Conservation (phyloP, 2,113 vertebrate genomes). For the Hyla sarda region DNA sequence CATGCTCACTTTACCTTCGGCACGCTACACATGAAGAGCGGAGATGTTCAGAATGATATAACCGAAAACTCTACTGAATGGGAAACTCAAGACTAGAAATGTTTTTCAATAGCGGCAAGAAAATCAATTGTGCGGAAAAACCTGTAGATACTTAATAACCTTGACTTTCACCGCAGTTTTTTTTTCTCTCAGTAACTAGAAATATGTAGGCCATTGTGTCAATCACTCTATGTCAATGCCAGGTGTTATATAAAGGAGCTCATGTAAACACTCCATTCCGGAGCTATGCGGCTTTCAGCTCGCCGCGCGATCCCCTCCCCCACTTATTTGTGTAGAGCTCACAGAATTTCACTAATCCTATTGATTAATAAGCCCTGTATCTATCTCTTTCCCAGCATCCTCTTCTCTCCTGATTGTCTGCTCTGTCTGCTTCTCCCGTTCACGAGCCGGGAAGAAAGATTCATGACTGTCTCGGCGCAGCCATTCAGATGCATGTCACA, state of each 20-base stretch:
- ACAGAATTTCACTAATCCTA: slow-evolving; percentile 49
- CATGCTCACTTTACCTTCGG: not conserved
- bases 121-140: not conserved
- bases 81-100: not conserved
- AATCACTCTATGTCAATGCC: slow-evolving; percentile 25
- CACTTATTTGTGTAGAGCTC: slow-evolving; percentile 14
- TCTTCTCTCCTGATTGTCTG: slow-evolving; percentile 17
- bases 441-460: slow-evolving; percentile 7
- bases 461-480: slow-evolving; percentile 33
- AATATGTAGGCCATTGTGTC: slow-evolving; percentile 27
- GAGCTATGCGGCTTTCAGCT: not conserved
- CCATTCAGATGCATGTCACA: slow-evolving; percentile 54
- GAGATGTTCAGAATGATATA: not conserved
- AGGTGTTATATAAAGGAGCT: not conserved
- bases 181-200: not conserved
- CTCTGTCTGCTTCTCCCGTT: slow-evolving; percentile 27
- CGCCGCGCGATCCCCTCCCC: not conserved
- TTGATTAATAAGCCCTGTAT: slow-evolving; percentile 48
- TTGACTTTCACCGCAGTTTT: not conserved
- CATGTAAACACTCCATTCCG: slow-evolving; percentile 13
- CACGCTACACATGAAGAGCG: not conserved
- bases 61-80: not conserved
- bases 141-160: not conserved
- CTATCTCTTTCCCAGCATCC: slow-evolving; percentile 35
- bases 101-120: not conserved